Evolutionary conservation across 2,113 vertebrate genomes (phyloP).

Genomic region (Saccopteryx leptura): DNA sequence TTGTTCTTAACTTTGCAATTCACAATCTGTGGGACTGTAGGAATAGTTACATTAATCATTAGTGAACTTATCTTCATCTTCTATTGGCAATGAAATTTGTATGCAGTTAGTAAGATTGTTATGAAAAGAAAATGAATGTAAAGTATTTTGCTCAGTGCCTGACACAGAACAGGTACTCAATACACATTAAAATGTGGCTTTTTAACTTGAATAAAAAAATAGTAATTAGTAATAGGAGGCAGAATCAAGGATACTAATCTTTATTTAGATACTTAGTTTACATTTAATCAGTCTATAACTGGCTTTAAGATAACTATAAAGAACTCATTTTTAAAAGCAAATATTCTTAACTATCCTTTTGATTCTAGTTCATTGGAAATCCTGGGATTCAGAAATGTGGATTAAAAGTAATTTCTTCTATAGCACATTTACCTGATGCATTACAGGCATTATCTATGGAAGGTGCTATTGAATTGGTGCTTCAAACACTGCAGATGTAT

Average conservation of each 20-base stretch:
- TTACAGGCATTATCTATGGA: conserved; percentile 93
- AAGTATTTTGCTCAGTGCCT: not conserved
- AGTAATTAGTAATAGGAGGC: not conserved
- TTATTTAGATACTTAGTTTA: not conserved
- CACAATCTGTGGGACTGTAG: not conserved
- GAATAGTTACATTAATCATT: not conserved
- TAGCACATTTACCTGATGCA: conserved; percentile 92
- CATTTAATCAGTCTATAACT: not conserved
- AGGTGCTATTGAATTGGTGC: conserved; percentile 94
- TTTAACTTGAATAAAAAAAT: not conserved
- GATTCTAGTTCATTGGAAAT: conserved; percentile 94
- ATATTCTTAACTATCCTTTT: conserved; percentile 35
- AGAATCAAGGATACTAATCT: not conserved
- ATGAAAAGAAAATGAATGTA: not conserved
- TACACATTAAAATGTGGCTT: not conserved
- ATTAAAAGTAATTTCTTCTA: conserved; percentile 91
- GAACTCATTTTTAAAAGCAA: conserved; percentile 46
- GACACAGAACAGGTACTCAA: not conserved
- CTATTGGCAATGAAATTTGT: not conserved
- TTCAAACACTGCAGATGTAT: conserved; percentile 97
- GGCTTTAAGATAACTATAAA: conserved; percentile 7
- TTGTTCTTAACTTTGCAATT: not conserved
- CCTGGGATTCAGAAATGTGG: conserved; percentile 93
- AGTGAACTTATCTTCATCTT: not conserved
- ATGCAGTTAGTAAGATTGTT: not conserved